Conservation (phyloP, 2,797 vertebrate genomes). For the Tinamus major region DNA sequence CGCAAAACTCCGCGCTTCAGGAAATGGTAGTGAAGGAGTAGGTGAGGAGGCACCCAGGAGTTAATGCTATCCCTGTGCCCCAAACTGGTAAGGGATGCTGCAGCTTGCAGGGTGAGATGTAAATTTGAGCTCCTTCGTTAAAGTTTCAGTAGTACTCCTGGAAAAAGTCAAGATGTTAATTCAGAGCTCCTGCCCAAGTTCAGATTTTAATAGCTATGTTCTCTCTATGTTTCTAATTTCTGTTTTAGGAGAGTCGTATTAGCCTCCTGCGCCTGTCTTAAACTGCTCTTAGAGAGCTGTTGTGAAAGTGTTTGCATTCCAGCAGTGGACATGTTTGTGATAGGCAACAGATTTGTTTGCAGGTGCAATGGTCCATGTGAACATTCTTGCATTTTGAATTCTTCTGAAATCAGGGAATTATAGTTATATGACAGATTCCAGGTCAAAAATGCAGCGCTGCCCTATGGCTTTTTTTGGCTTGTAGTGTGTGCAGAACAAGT, state of each 20-base stretch:
- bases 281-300: background rate
- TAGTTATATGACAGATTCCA: background rate
- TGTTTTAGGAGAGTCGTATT: background rate
- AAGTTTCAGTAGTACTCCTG: background rate
- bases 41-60: slow-evolving; percentile 1
- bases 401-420: background rate
- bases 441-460: background rate
- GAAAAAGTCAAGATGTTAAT: background rate
- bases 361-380: background rate
- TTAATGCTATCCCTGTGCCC: slow-evolving; percentile 13
- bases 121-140: background rate
- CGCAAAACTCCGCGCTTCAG: background rate
- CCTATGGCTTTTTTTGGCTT: background rate
- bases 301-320: background rate
- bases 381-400: background rate
- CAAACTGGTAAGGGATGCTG: background rate
- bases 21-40: slow-evolving; percentile 31
- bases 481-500: background rate
- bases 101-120: background rate
- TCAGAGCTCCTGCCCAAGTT: background rate
- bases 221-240: background rate
- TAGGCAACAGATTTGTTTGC: background rate
- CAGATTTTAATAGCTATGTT: background rate
- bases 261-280: background rate
- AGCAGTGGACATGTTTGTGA: background rate